A percentile compares a stretch with the other conserved stretches of the same genome.
These are phyloP conservation scores for Euwallacea fornicatus DNA, from an alignment of 1,140 invertebrate species.

Conservation along the genomic window DNA sequence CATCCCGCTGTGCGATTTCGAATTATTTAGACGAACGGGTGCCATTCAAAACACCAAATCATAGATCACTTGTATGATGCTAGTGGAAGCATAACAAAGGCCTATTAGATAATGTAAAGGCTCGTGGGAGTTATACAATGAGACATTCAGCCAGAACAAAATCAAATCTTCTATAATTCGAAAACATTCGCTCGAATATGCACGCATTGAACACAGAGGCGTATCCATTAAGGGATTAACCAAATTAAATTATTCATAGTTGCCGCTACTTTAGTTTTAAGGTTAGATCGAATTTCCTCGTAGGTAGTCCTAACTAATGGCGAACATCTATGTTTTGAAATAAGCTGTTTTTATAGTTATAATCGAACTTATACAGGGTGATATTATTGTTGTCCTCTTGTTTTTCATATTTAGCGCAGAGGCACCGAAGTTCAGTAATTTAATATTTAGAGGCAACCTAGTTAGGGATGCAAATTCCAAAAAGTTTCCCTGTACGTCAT, in stretches of 20 bases:
- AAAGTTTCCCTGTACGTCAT: too few relatives aligned
- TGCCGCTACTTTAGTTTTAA: not conserved
- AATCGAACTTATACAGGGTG: too few relatives aligned
- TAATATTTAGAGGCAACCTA: too few relatives aligned
- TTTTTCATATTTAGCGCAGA: too few relatives aligned
- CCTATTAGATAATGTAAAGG: constrained; percentile 14
- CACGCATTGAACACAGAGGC: constrained; percentile 8
- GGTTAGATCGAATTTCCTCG: too few relatives aligned
- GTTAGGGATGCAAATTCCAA: too few relatives aligned
- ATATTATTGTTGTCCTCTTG: too few relatives aligned
- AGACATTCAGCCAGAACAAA: constrained; percentile 15
- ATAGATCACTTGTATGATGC: constrained; percentile 23
- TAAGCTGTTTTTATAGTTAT: too few relatives aligned
- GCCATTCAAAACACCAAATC: constrained; percentile 13
- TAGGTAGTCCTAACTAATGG: too few relatives aligned
- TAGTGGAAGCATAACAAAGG: constrained; percentile 20
- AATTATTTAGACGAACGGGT: not conserved
- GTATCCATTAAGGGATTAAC: constrained; percentile 24
- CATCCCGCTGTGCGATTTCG: not conserved
- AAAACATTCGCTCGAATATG: not conserved
- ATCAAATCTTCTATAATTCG: constrained; percentile 13
- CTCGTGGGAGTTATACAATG: constrained; percentile 25
- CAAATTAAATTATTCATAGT: constrained; percentile 10
- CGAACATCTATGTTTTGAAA: too few relatives aligned
- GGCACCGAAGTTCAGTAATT: too few relatives aligned